phyloP scores from a whole-genome alignment of 2,888 invertebrate species.

The Polymixis flavicincta region DNA sequence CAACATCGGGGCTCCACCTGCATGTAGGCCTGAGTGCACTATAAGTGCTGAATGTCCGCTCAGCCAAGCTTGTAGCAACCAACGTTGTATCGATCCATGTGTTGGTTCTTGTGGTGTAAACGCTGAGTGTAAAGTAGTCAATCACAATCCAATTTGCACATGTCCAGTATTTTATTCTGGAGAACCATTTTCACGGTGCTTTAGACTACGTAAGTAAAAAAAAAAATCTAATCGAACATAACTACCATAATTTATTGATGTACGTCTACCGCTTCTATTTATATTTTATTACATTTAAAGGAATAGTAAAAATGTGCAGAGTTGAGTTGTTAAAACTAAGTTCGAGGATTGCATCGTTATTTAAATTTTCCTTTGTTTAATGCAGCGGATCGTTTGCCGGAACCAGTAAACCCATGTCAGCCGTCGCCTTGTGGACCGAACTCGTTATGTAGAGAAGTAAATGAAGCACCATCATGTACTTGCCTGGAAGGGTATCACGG shows the following conservation, averaged over 20 bases:
- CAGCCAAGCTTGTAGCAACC: constrained; percentile 93
- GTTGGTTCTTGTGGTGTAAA: constrained; percentile 93
- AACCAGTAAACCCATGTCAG: constrained; percentile 92
- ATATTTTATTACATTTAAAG: not conserved
- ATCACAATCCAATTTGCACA: constrained; percentile 94
- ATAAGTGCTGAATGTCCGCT: constrained; percentile 93
- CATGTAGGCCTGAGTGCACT: constrained; percentile 94
- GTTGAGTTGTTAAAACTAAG: not conserved
- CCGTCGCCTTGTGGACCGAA: constrained; percentile 96
- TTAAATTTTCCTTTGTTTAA: constrained; percentile 44
- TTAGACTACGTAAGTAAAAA: constrained; percentile 86
- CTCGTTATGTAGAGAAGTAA: constrained; percentile 92
- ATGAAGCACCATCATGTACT: constrained; percentile 94
- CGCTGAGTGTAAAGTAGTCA: constrained; percentile 94
- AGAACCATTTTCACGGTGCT: constrained; percentile 92
- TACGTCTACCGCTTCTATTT: no score
- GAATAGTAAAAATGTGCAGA: not conserved
- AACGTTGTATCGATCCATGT: constrained; percentile 94
- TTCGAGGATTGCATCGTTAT: not conserved
- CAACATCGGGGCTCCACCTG: constrained; percentile 92
- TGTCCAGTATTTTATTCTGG: constrained; percentile 92
- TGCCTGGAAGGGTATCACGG: constrained; percentile 93
- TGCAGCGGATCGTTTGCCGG: constrained; percentile 88
- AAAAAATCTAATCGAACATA: not conserved
- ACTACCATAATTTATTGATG: not conserved